A percentile compares a stretch with the other conserved stretches of the same genome.
Conservation (phyloP, 35 echinoderm and acorn worm species). For the Ophioderma brevispina region DNA sequence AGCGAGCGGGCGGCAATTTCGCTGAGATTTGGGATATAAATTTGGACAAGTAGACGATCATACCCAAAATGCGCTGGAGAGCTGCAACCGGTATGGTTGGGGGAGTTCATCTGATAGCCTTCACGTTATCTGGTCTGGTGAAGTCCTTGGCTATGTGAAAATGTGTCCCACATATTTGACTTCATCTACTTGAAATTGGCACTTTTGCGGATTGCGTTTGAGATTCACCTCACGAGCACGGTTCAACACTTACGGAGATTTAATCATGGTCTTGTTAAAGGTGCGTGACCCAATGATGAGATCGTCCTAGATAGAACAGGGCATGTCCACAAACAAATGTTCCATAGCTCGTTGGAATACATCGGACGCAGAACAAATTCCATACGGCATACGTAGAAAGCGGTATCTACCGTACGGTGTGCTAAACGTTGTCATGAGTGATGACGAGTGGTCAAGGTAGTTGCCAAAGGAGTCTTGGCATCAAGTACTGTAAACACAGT, state of each 20-base stretch:
- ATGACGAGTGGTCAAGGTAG: constrained; percentile 38
- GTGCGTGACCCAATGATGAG: constrained; percentile 14
- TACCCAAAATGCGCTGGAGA: constrained; percentile 44
- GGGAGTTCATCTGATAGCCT: constrained; percentile 53
- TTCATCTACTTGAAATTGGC: constrained; percentile 40
- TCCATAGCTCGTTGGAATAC: constrained; percentile 13
- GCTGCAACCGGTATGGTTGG: constrained; percentile 11
- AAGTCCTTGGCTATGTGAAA: constrained; percentile 41
- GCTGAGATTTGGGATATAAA: constrained; percentile 55
- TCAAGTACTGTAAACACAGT: constrained; percentile 39
- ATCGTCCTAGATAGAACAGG: constrained; percentile 7
- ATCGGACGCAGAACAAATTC: constrained; percentile 1
- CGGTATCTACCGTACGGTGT: constrained; percentile 27
- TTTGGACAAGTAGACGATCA: constrained; percentile 64
- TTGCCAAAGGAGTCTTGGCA: constrained; percentile 49
- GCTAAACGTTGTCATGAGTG: constrained; percentile 32
- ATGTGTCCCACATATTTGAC: constrained; percentile 68
- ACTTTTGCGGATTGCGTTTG: constrained; percentile 59
- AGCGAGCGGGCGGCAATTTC: constrained; percentile 38
- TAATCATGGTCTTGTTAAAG: constrained; percentile 40
- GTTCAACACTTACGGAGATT: constrained; percentile 19
- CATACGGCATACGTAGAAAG: constrained; percentile 32
- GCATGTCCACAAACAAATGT: constrained; percentile 6
- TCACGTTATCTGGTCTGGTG: constrained; percentile 43
- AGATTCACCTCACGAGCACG: constrained; percentile 1